Evolutionary conservation across 2,797 vertebrate genomes (phyloP).

Genomic region (Antennarius maculatus): DNA sequence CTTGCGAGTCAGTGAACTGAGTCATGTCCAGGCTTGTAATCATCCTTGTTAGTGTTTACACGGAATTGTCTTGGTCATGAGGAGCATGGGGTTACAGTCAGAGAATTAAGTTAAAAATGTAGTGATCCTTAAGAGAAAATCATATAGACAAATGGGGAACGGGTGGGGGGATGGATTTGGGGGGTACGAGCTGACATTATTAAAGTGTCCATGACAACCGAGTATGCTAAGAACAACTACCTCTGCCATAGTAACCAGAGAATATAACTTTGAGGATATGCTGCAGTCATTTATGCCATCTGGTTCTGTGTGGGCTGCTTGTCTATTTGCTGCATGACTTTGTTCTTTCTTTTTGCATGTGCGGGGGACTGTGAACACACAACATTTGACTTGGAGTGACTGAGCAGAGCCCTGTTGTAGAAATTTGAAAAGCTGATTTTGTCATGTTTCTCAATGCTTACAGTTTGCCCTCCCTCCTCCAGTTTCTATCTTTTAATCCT

Average conservation of each 20-base stretch:
- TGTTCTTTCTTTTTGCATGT: background rate
- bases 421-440: conserved; percentile 40
- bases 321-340: conserved; percentile 43
- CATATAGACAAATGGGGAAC: conserved; percentile 16
- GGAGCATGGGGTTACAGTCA: conserved; percentile 11
- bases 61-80: conserved; percentile 6
- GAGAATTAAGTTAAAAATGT: conserved; percentile 34
- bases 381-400: conserved; percentile 34
- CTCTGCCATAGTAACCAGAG: conserved; percentile 70
- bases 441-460: conserved; percentile 49
- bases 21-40: conserved; percentile 38
- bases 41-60: conserved; percentile 15
- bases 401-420: conserved; percentile 23
- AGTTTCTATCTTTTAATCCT: conserved; percentile 25
- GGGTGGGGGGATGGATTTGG: background rate
- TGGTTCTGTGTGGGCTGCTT: conserved; percentile 44
- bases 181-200: conserved; percentile 27
- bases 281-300: conserved; percentile 36
- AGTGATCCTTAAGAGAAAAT: conserved; percentile 17
- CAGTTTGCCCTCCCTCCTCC: conserved; percentile 6
- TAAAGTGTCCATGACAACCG: conserved; percentile 64
- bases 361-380: conserved; percentile 32
- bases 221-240: conserved; percentile 24
- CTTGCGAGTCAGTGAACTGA: conserved; percentile 29
- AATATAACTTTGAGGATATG: conserved; percentile 40